Percentiles rank a stretch among this genome's conserved stretches.
phyloP scores from a whole-genome alignment of 2,888 invertebrate genomes.

The Arctia plantaginis region DNA sequence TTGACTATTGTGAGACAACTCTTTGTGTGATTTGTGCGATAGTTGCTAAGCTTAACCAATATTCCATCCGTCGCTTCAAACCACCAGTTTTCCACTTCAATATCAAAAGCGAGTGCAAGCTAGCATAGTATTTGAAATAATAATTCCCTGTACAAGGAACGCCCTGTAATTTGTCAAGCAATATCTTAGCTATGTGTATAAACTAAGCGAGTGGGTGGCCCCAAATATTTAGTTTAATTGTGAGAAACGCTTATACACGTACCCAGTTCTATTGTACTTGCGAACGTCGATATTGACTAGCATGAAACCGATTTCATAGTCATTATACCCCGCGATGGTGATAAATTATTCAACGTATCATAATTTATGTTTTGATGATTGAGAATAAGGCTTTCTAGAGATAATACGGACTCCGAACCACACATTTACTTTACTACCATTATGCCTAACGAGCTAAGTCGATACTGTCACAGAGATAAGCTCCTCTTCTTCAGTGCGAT shows the following conservation, averaged over 20 bases:
- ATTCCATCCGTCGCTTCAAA: not conserved
- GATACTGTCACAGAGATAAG: too few species aligned
- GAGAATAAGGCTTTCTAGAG: not conserved
- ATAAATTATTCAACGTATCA: slow-evolving; percentile 29
- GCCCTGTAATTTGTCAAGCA: slow-evolving; percentile 12
- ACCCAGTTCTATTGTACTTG: slow-evolving; percentile 42
- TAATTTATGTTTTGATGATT: slow-evolving; percentile 14
- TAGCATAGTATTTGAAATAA: not conserved
- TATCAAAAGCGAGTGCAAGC: not conserved
- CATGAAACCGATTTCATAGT: slow-evolving; percentile 25
- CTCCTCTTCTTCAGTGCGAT: too few species aligned
- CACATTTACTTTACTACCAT: not conserved
- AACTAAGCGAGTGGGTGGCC: slow-evolving; percentile 59
- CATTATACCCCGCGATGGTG: slow-evolving; percentile 19
- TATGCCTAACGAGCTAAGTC: not conserved
- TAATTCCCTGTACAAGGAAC: not conserved
- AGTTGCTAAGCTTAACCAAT: not conserved
- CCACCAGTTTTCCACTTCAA: not conserved
- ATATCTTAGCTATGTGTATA: slow-evolving; percentile 18
- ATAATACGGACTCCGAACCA: too few species aligned
- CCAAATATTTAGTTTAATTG: slow-evolving; percentile 62
- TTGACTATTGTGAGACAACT: too few species aligned
- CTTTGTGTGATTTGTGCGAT: too few species aligned
- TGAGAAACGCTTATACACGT: slow-evolving; percentile 30
- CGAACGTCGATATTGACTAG: slow-evolving; percentile 29